phyloP scores from a whole-genome alignment of 1,140 invertebrate species.

The Papilio polyxenes region DNA sequence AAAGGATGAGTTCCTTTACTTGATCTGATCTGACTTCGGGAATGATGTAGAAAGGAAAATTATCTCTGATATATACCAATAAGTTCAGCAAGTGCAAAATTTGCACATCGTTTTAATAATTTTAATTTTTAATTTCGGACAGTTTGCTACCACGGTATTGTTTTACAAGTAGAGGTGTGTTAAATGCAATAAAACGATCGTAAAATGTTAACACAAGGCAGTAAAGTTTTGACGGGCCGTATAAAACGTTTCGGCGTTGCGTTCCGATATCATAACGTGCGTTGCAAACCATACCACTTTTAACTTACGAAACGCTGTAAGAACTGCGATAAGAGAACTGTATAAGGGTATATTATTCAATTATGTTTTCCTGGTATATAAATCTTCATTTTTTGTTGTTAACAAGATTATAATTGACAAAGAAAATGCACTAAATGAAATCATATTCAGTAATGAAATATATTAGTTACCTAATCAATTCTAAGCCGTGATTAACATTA shows the following conservation, averaged over 20 bases:
- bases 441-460: background rate
- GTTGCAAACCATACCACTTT: background rate
- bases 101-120: background rate
- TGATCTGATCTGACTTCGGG: too few relatives aligned
- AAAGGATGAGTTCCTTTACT: too few relatives aligned
- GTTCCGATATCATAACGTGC: constrained; percentile 13
- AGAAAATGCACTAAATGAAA: background rate
- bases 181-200: constrained; percentile 24
- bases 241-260: constrained; percentile 3
- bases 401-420: background rate
- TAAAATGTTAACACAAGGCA: constrained; percentile 22
- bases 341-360: constrained; percentile 9
- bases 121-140: background rate
- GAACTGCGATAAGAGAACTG: background rate
- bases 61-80: background rate
- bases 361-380: constrained; percentile 1
- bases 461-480: background rate
- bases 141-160: background rate
- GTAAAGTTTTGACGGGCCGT: constrained; percentile 15
- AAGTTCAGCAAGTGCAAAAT: background rate
- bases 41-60: too few relatives aligned
- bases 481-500: background rate
- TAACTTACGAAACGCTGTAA: background rate
- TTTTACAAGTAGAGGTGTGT: constrained; percentile 2
- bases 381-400: background rate